These are phyloP conservation scores for Parotia lawesii DNA, from an alignment of 2,113 vertebrate species.

Conservation along the genomic window DNA sequence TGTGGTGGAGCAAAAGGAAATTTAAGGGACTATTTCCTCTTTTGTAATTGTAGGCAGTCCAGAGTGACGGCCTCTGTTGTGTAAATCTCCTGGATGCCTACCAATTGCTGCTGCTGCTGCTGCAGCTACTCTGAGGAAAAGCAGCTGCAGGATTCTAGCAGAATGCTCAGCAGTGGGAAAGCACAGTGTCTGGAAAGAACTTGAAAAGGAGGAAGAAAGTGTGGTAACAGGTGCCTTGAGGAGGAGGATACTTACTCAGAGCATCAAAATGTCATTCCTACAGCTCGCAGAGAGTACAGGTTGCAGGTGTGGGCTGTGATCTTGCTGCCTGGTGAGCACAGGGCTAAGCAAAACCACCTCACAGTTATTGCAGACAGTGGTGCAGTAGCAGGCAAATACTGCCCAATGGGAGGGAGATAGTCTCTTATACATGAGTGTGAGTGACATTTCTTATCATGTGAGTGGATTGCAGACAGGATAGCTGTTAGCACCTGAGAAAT, in stretches of 20 bases:
- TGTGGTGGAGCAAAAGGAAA: neutral
- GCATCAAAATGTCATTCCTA: neutral
- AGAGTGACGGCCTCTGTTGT: neutral
- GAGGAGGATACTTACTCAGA: neutral
- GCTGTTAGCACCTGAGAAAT: neutral
- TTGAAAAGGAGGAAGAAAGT: neutral
- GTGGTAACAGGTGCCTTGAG: neutral
- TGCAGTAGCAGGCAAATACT: neutral
- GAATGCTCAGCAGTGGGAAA: neutral
- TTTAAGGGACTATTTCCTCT: neutral
- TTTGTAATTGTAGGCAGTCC: neutral
- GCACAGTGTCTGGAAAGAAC: neutral
- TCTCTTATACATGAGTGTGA: neutral
- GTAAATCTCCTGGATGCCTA: neutral
- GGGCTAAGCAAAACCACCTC: neutral
- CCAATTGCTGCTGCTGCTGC: neutral
- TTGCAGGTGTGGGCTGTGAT: neutral
- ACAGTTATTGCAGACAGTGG: neutral
- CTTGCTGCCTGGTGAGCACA: neutral
- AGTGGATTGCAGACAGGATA: neutral
- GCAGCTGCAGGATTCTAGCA: neutral
- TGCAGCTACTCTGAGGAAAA: neutral
- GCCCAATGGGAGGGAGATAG: neutral
- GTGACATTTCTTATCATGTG: neutral
- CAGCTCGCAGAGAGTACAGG: neutral